These are phyloP conservation scores for Drosophila suzukii DNA, from an alignment of 1,140 invertebrate genomes.

Conservation along the genomic window DNA sequence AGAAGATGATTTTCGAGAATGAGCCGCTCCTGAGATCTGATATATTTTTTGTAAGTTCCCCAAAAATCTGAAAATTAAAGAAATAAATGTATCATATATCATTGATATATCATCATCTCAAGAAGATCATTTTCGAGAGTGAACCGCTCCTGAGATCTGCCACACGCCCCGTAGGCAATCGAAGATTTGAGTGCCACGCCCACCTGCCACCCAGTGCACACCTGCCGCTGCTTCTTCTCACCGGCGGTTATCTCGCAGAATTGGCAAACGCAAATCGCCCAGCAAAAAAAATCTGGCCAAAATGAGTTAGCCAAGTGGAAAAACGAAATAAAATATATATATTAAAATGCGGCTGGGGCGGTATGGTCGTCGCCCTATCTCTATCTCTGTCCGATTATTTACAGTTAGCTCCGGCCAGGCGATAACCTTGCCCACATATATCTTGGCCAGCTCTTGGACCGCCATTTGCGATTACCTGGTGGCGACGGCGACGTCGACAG, in stretches of 20 bases:
- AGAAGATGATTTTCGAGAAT: background rate
- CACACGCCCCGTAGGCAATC: constrained; percentile 27
- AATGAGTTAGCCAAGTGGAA: constrained; percentile 12
- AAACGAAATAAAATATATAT: background rate
- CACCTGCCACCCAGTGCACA: constrained; percentile 1
- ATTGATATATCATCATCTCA: no score
- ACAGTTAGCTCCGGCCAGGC: constrained; percentile 57
- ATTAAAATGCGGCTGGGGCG: background rate
- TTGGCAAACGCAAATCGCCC: constrained; percentile 9
- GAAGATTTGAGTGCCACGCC: constrained; percentile 7
- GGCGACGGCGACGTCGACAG: constrained; percentile 25
- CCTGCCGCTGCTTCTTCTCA: constrained; percentile 1
- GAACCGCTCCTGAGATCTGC: constrained; percentile 22
- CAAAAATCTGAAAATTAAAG: no score
- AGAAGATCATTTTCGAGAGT: background rate
- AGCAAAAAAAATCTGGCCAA: constrained; percentile 5
- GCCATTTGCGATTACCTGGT: constrained; percentile 51
- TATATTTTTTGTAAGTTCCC: no score
- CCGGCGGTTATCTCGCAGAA: constrained; percentile 4
- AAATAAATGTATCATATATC: background rate
- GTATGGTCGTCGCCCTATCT: constrained; percentile 11
- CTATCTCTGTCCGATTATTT: constrained; percentile 63
- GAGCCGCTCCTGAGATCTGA: no score
- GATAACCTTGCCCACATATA: constrained; percentile 69
- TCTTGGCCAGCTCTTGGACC: constrained; percentile 61